These are phyloP conservation scores for Parotia lawesii DNA, from an alignment of 2,113 vertebrate genomes.

Conservation along the genomic window DNA sequence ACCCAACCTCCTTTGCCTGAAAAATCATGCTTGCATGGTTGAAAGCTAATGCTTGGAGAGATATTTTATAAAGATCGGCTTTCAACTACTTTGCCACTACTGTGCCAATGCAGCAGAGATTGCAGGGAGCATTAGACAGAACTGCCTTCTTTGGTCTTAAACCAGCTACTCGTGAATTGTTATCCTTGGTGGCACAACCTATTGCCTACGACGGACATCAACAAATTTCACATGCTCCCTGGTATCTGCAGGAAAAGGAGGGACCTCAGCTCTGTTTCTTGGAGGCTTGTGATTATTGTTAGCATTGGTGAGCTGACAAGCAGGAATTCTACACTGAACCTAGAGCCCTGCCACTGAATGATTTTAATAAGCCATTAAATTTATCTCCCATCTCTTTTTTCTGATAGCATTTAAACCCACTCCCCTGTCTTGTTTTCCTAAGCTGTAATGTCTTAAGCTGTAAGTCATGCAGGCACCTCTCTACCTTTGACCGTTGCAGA, in stretches of 20 bases:
- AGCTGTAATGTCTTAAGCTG: not conserved
- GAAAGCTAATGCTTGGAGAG: not conserved
- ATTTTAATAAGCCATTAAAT: not conserved
- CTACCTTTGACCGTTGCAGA: not conserved
- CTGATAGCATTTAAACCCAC: not conserved
- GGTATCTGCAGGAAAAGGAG: not conserved
- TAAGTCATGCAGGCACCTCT: not conserved
- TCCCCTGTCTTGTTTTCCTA: not conserved
- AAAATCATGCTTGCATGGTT: not conserved
- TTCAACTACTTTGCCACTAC: not conserved
- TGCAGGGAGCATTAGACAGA: not conserved
- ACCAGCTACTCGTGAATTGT: fast-evolving
- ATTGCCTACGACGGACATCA: not conserved
- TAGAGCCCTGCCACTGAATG: not conserved
- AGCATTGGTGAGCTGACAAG: not conserved
- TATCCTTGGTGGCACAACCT: not conserved
- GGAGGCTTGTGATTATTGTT: not conserved
- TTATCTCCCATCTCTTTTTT: not conserved
- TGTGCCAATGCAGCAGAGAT: not conserved
- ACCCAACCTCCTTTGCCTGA: not conserved
- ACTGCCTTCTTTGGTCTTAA: not conserved
- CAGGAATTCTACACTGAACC: not conserved
- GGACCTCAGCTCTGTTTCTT: not conserved
- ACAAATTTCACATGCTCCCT: fast-evolving
- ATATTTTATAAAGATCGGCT: not conserved